Base-by-base conservation (phyloP, 2,113 vertebrate genomes). In the Plecturocebus donacophilus region DNA sequence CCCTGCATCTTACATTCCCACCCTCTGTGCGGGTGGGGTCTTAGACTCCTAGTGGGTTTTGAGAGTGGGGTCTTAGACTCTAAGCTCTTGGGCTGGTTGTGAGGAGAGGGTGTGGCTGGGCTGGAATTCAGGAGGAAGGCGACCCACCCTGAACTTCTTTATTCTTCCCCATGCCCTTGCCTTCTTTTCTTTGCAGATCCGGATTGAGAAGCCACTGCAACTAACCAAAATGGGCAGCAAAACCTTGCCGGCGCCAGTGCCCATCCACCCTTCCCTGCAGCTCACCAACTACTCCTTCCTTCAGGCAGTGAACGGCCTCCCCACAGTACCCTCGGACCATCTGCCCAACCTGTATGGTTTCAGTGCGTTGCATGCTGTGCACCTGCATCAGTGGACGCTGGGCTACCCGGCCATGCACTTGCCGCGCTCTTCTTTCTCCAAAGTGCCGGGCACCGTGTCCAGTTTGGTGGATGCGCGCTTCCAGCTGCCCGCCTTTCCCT, bases 321-420 rank as follows among this genome's bases (percentile, higher is more conserved):
- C 99, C 0, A 11, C 99, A 0, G 98, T 99, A 70, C 99, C 99
- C 47, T 98, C 99, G 0, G 99, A 99, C 64, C 99, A 99, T 95
- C 98, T 99, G 81, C 99, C 99, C 80, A 99, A 99, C 96, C 98
- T 99, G 95, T 99, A 99, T 0, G 99, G 99, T 91, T 99, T 99
- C 98, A 99, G 99, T 0, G 99, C 99, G 4, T 97, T 99, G 79
- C 99, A 99, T 0, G 99, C 99, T 0, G 99, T 99, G 87, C 99
- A 99, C 94, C 99, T 99, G 82, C 99, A 99, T 97, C 99, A 99
- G 98, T 99, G 99, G 99, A 99, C 99, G 12, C 99, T 99, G 71
- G 99, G 99, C 93, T 99, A 99, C 97, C 99, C 99, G 0, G 99
- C 99, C 6, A 97, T 99, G 98, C 99, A 99, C 49, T 96, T 99